Base-by-base conservation (phyloP, 37 sponge, comb jelly and placozoan genomes). In the Axinella damicornis region DNA sequence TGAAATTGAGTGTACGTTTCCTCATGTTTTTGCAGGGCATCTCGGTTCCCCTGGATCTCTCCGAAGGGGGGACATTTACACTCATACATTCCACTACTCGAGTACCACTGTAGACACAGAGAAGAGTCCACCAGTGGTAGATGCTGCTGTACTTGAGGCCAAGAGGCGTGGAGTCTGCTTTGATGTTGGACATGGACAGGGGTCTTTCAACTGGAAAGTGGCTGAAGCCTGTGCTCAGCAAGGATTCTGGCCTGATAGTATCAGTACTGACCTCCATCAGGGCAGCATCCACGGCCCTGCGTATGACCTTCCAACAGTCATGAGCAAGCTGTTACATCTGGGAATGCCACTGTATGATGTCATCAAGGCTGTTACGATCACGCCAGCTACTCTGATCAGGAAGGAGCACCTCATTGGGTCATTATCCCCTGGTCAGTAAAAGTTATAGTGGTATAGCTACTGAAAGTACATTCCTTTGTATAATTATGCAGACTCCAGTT, bases 131-230 rank as follows among this genome's bases (percentile, higher is more conserved):
- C 52, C 24, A 25, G 30, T 63, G 15, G 38, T 82, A 17, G 19
- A 71, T 41, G 64, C 79, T 24, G 36, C 39, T 38, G 81, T 87
- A 1, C 57, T 46, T 12, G 81, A 13, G 24, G 35, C 81, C 19
- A 69, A 22, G 21, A 28, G 71, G 27, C 53, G 74, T 6, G 88
- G 88, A 22, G 81, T 87, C 6, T 22, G 25, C 32, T 24, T 38
- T 36, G 88, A 87, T 54, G 38, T 87, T 68, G 88, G 88, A 2
- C 88, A 87, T 55, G 88, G 88, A 11, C 33, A 35, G 67, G 88
- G 88, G 20, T 14, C 46, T 4, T 87, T 87, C 75, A 62, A 34
- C 20, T 87, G 88, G 88, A 57, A 39, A 34, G 66, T 80, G 6
- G 81, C 69, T 62, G 81, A 87, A 65, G 13, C 73, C n/a, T 25